Evolutionary conservation across 2,888 invertebrate genomes (phyloP).

Genomic region (Lasioglossum calceatum): DNA sequence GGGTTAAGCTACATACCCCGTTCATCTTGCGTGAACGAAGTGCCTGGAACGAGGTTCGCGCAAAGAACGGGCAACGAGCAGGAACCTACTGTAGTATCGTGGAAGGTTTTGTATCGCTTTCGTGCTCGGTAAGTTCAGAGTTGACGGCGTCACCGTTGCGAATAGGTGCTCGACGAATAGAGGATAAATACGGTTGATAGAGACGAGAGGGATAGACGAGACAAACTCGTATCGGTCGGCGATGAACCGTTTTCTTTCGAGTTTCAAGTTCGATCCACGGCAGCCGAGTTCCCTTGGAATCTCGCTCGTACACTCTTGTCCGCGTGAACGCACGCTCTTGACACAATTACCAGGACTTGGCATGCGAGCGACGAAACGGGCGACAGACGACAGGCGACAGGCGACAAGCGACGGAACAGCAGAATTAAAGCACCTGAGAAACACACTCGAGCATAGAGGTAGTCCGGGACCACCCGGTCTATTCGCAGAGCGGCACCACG

Average conservation of each 20-base stretch:
- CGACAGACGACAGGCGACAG: neutral
- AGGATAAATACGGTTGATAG: neutral
- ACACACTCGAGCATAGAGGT: neutral
- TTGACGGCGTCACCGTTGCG: neutral
- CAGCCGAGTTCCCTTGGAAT: neutral
- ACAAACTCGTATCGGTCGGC: neutral
- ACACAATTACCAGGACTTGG: conserved; percentile 6
- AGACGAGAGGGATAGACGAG: neutral
- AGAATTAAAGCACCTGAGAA: conserved; percentile 7
- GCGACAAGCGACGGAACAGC: neutral
- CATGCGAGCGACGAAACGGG: neutral
- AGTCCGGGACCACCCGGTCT: neutral
- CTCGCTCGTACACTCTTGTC: neutral
- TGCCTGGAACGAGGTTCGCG: too few species aligned
- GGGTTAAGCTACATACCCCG: too few species aligned
- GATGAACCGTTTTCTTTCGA: neutral
- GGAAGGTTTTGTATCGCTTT: neutral
- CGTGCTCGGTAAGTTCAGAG: neutral
- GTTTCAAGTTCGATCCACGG: neutral
- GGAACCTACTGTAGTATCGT: too few species aligned
- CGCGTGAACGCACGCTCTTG: conserved; percentile 10
- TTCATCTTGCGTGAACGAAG: too few species aligned
- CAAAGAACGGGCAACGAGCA: too few species aligned
- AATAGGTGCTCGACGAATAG: neutral
- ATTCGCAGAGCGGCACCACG: neutral